Evolutionary conservation across 2,113 vertebrate species (phyloP).

Genomic region (Rhizomys pruinosus): DNA sequence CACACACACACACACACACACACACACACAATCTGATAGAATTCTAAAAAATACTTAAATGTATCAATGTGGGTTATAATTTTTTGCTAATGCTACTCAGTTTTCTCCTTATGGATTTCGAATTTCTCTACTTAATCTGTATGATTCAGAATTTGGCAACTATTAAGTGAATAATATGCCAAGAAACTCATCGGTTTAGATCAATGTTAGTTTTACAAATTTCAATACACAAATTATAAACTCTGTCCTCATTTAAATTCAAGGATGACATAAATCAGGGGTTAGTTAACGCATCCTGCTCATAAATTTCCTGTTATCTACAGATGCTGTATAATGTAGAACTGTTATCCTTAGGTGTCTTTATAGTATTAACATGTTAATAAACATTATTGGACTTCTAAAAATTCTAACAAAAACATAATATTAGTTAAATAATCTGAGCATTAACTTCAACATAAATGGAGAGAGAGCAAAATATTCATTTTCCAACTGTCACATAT

Average conservation of each 20-base stretch:
- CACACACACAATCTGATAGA: background rate
- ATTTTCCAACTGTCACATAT: background rate
- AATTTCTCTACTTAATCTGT: slow-evolving; percentile 32
- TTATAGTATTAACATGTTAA: slow-evolving; percentile 6
- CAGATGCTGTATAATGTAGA: background rate
- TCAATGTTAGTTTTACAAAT: slow-evolving; percentile 29
- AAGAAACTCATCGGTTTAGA: slow-evolving; percentile 42
- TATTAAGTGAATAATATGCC: background rate
- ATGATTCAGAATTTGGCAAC: slow-evolving; percentile 63
- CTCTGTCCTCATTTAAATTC: slow-evolving; percentile 13
- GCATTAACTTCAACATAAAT: slow-evolving; percentile 16
- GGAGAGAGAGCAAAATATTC: background rate
- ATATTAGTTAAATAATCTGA: slow-evolving; percentile 7
- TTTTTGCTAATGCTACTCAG: background rate
- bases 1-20: background rate
- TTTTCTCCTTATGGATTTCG: background rate
- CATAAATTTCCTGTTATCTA: background rate
- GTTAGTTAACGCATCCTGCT: slow-evolving; percentile 13
- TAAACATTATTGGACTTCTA: slow-evolving; percentile 27
- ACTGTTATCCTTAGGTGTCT: background rate
- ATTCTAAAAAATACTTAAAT: too few relatives aligned
- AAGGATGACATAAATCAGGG: background rate
- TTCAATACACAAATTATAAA: slow-evolving; percentile 48
- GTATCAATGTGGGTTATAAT: background rate
- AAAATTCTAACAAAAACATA: slow-evolving; percentile 17